A percentile compares a stretch with the other conserved stretches of the same genome.
Conservation (phyloP, 2,888 invertebrate genomes). For the Eurytoma adleriae region DNA sequence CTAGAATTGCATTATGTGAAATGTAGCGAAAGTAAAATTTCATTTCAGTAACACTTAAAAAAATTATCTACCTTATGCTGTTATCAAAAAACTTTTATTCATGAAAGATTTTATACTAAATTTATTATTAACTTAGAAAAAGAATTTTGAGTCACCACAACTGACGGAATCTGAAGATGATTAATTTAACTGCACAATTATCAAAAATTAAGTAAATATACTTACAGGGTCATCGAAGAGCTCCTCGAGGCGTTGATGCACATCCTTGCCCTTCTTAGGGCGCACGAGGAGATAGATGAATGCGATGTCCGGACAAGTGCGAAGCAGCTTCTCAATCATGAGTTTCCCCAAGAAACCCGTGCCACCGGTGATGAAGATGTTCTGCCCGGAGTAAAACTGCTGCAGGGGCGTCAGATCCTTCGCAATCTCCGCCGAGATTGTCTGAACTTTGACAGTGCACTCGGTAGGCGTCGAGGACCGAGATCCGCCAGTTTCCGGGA, state of each 20-base stretch:
- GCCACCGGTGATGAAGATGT: conserved; percentile 81
- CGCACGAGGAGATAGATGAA: conserved; percentile 80
- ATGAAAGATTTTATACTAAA: too few relatives aligned
- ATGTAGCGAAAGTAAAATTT: too few relatives aligned
- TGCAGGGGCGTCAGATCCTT: conserved; percentile 72
- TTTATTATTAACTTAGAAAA: too few relatives aligned
- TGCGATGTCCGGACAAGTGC: conserved; percentile 79
- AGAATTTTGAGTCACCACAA: not conserved
- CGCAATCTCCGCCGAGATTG: conserved; percentile 47
- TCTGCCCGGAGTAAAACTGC: conserved; percentile 78
- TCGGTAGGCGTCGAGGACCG: conserved; percentile 65
- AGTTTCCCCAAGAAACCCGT: conserved; percentile 85
- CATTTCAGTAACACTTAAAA: too few relatives aligned
- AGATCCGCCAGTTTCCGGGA: conserved; percentile 65
- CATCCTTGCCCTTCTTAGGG: conserved; percentile 78
- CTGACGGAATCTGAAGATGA: too few relatives aligned
- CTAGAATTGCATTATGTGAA: too few relatives aligned
- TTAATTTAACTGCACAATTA: too few relatives aligned
- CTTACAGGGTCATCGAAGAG: conserved; percentile 75
- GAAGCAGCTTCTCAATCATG: conserved; percentile 83
- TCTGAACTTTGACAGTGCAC: conserved; percentile 60
- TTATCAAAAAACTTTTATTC: not conserved
- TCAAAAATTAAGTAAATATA: not conserved
- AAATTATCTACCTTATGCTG: too few relatives aligned
- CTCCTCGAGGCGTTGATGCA: conserved; percentile 77